A percentile compares a stretch with the other conserved stretches of the same genome.
Conservation (phyloP, 2,113 vertebrate species). For the Bos taurus region ARS-UCD2.0 NC_037352.1:7170001-7170500, state of each 20-base stretch:
- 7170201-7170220: fast-evolving
- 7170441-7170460: background rate
- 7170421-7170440: background rate
- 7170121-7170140: background rate
- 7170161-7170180: fast-evolving
- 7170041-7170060: background rate
- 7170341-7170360: background rate
- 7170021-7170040: background rate
- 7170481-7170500: background rate
- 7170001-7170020: background rate
- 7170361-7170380: background rate
- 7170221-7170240: background rate
- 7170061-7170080: background rate
- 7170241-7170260: background rate
- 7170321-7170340: background rate
- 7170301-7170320: background rate
- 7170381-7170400: background rate
- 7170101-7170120: background rate
- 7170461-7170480: background rate
- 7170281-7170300: background rate
- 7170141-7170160: background rate
- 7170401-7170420: background rate
- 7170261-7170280: background rate
- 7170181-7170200: background rate
- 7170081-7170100: background rate